Evolutionary conservation across 2,797 vertebrate genomes (phyloP).

Genomic region (Staurois parvus): DNA sequence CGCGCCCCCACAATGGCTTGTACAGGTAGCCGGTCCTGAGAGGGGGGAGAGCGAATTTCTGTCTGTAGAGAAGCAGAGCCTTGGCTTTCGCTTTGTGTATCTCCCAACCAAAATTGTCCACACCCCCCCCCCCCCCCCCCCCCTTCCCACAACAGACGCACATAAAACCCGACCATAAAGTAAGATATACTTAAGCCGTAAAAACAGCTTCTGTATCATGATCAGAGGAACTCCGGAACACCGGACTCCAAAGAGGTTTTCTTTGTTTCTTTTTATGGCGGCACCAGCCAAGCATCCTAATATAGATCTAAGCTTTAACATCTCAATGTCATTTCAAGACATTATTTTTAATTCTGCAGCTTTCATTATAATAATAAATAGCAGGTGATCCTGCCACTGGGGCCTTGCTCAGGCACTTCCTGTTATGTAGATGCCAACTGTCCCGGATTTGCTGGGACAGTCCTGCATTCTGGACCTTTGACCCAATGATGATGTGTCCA

Average conservation of each 20-base stretch:
- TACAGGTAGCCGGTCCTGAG: conserved; percentile 12
- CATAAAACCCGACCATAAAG: conserved; percentile 39
- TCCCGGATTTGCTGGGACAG: no score
- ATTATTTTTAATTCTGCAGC: no score
- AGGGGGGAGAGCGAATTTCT: conserved; percentile 37
- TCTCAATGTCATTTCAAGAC: no score
- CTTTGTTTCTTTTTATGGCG: background rate
- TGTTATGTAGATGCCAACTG: no score
- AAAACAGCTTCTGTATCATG: conserved; percentile 31
- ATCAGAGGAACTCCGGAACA: background rate
- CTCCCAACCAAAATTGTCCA: background rate
- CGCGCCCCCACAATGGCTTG: conserved; percentile 12
- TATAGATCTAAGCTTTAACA: no score
- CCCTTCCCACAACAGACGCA: background rate
- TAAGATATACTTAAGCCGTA: conserved; percentile 39
- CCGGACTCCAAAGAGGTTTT: background rate
- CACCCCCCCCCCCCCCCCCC: background rate
- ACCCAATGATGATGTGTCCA: no score
- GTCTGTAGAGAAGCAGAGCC: conserved; percentile 1
- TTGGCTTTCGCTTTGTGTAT: background rate
- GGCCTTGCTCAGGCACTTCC: no score
- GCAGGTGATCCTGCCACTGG: no score
- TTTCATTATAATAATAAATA: no score
- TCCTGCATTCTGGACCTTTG: no score
- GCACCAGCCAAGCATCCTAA: no score